Evolutionary conservation across 2,888 invertebrate genomes (phyloP), one percentile per base, ranked within the genome.

Genomic region (Perizoma flavofasciatum): DNA sequence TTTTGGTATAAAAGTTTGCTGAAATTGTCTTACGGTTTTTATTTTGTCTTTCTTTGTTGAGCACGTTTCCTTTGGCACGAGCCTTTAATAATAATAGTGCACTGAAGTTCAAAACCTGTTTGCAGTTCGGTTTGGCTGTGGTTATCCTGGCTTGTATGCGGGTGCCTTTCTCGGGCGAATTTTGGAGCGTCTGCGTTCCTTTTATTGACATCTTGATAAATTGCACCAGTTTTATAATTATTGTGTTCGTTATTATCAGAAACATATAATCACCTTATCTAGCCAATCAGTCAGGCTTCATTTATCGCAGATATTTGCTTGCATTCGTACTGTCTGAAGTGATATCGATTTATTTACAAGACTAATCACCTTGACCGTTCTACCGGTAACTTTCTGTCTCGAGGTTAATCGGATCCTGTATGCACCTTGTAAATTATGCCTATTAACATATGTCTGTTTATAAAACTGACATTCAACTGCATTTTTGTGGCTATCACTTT

Each of bases 21-120:
- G 70, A 80, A 74, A 82, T 82, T 81, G 74, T 73, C 71, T 78
- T 78, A 71, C 72, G 68, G 72, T 80, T 81, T 76, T 70, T 74
- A 74, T 79, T 81, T 78, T 73, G 66, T 66, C 69, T 73, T 81
- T 83, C 79, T 85, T 87, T 87, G 86, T 88, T 86, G 79, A 81
- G 85, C 86, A 86, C 83, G 85, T 85, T 88, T 86, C 79, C 79
- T 76, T 75, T 53, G 88, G 91, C 91, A 91, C 89, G 91, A 91
- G 89, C 83, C 87, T 84, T 72, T 87, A 90, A 89, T 91, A 92
- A 91, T 92, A 90, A 90, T 91, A 90, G 88, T 89, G 88, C 86
- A 89, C 87, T 78, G 69, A 86, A 61, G 49, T 46, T 43, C 32
- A 56, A 61, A 92, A 91, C 91, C 90, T 81, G 91, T 92, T 92